Evolutionary conservation across 1,140 invertebrate genomes (phyloP).

Genomic region (Trinorchestia longiramus): DNA sequence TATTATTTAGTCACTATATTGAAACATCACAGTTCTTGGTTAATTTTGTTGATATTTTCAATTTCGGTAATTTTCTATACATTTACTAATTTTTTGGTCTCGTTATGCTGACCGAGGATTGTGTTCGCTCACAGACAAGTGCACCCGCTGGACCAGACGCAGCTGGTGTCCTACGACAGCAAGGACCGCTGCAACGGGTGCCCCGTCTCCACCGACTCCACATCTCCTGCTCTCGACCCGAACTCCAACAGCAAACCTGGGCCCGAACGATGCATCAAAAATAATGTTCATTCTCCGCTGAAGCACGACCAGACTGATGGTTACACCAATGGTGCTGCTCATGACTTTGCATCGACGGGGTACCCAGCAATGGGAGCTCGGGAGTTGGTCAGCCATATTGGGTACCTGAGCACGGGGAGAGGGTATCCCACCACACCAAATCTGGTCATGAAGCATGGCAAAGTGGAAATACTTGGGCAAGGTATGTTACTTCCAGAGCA

Average conservation of each 20-base stretch:
- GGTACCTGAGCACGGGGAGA: conserved; percentile 19
- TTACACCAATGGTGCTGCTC: not conserved
- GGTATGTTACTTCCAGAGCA: not conserved
- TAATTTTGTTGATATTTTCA: not conserved
- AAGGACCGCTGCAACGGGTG: conserved; percentile 36
- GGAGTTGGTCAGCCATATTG: conserved; percentile 22
- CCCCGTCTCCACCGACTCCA: conserved; percentile 3
- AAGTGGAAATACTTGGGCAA: conserved; percentile 38
- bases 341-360: not conserved
- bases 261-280: not conserved
- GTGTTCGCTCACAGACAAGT: not conserved
- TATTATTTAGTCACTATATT: not conserved
- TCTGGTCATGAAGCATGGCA: conserved; percentile 45
- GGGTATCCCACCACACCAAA: conserved; percentile 43
- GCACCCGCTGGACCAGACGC: not conserved
- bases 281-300: not conserved
- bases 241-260: conserved; percentile 46
- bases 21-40: not conserved
- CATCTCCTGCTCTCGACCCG: not conserved
- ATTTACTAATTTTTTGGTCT: not conserved
- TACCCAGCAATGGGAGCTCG: not conserved
- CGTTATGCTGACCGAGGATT: not conserved
- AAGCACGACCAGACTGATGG: not conserved
- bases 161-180: conserved; percentile 21
- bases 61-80: not conserved